Evolutionary conservation across 64 coral and sea anemone genomes (phyloP).

Genomic region (Stylophora pistillata): DNA sequence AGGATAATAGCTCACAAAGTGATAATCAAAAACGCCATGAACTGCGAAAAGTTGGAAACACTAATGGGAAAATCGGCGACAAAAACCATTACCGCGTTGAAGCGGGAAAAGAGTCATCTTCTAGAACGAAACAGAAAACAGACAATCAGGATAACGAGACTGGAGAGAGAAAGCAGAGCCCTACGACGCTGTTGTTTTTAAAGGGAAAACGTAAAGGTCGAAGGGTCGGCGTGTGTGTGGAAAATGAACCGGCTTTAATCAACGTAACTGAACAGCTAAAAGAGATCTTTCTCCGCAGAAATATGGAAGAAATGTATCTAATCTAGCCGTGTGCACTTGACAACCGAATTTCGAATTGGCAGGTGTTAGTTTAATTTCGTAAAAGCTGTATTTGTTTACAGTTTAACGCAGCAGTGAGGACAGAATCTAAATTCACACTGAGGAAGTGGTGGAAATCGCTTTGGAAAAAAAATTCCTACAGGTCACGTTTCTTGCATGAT

Average conservation of each 20-base stretch:
- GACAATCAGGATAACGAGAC: constrained; percentile 33
- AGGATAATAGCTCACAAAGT: not conserved
- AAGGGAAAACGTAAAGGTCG: constrained; percentile 68
- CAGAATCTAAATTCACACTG: not conserved
- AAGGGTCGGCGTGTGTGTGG: constrained; percentile 71
- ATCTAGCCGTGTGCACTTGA: constrained; percentile 43
- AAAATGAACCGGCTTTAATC: constrained; percentile 79
- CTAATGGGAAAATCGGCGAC: not conserved
- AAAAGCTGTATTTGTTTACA: constrained; percentile 39
- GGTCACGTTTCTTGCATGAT: too few relatives aligned
- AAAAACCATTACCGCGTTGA: not conserved
- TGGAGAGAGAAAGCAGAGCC: constrained; percentile 60
- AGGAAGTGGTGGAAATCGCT: not conserved
- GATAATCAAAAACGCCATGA: not conserved
- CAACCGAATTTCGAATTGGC: not conserved
- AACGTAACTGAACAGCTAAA: constrained; percentile 88
- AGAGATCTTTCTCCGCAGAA: constrained; percentile 84
- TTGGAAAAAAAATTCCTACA: not conserved
- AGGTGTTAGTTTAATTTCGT: constrained; percentile 5
- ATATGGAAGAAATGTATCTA: constrained; percentile 98
- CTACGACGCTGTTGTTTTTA: constrained; percentile 60
- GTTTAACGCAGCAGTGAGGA: not conserved
- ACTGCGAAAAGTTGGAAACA: not conserved
- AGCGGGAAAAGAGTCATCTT: not conserved
- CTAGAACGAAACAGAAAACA: not conserved